Conservation (phyloP, 2,113 vertebrate genomes). For the Gopherus evgoodei region DNA sequence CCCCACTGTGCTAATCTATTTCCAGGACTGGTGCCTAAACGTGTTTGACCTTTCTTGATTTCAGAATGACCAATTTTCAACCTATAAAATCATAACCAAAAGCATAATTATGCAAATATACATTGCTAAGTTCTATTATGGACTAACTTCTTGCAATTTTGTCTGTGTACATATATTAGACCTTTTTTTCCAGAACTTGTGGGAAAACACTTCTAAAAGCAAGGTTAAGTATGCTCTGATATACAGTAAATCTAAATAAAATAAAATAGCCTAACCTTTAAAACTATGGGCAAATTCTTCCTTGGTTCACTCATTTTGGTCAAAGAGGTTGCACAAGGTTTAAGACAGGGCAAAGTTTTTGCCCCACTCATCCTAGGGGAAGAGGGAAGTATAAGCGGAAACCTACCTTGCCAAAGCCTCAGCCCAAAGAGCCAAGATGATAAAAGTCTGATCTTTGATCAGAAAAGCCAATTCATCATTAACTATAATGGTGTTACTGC, state of each 20-base stretch:
- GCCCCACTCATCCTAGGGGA: not conserved
- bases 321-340: not conserved
- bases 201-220: not conserved
- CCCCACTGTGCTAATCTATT: not conserved
- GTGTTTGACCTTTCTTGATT: not conserved
- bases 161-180: not conserved
- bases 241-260: not conserved
- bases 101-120: not conserved
- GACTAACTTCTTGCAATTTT: not conserved
- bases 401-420: not conserved
- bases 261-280: not conserved
- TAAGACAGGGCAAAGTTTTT: not conserved
- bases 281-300: not conserved
- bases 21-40: not conserved
- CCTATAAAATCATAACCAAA: not conserved
- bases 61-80: not conserved
- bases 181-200: not conserved
- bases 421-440: accelerated
- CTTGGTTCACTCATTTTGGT: not conserved
- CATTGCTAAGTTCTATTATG: not conserved
- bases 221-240: not conserved
- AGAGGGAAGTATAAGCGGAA: not conserved
- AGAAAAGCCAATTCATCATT: not conserved
- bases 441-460: not conserved
- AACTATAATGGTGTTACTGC: not conserved